phyloP scores from a whole-genome alignment of 2,797 vertebrate species.

The Eremophila alpestris region DNA sequence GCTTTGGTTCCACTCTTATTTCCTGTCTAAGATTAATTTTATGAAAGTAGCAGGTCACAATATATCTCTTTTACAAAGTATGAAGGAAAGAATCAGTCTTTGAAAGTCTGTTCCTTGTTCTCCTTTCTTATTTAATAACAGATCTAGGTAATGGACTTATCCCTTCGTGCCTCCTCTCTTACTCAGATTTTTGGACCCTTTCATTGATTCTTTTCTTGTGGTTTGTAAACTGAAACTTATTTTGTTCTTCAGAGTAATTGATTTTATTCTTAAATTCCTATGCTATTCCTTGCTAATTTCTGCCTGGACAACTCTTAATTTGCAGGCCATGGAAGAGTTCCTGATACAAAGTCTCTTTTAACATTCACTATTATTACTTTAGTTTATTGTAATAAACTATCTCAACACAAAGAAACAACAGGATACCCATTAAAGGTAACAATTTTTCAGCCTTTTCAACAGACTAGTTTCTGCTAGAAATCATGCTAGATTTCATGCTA shows the following conservation, averaged over 20 bases:
- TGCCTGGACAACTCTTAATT: background rate
- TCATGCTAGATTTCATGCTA: background rate
- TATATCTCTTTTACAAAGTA: slow-evolving; percentile 23
- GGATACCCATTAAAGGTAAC: background rate
- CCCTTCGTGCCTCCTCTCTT: background rate
- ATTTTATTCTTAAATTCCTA: background rate
- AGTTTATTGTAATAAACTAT: background rate
- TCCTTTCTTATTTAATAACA: slow-evolving; percentile 8
- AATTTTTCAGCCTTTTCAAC: background rate
- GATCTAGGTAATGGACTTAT: background rate
- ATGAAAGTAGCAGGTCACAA: slow-evolving; percentile 22
- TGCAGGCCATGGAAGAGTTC: background rate
- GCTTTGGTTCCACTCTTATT: slow-evolving; percentile 23
- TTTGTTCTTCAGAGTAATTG: background rate
- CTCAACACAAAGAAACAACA: background rate
- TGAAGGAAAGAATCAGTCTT: slow-evolving; percentile 27
- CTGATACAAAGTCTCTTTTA: background rate
- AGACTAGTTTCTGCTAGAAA: background rate
- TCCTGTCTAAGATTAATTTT: slow-evolving; percentile 44
- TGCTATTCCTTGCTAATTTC: background rate
- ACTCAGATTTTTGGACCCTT: background rate
- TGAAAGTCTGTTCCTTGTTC: slow-evolving; percentile 2
- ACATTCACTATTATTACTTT: background rate
- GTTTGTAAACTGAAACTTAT: slow-evolving; percentile 6
- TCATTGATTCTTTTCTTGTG: slow-evolving; percentile 1